Evolutionary conservation across 1,140 invertebrate species (phyloP).

Genomic region (Pseudoatta argentina): DNA sequence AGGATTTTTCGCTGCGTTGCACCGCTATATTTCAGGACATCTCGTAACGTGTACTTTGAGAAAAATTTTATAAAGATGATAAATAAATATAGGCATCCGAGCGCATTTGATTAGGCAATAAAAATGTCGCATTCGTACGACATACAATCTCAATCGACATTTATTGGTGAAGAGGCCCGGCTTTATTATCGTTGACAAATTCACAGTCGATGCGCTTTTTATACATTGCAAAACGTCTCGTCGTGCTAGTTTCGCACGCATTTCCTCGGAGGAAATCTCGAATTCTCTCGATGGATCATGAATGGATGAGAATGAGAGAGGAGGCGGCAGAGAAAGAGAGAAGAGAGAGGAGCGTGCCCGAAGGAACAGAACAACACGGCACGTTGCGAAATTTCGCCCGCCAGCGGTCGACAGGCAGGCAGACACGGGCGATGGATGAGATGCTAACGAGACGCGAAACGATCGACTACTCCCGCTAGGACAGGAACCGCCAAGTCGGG

Average conservation of each 20-base stretch:
- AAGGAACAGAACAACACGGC: too few relatives aligned
- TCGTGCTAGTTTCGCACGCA: slow-evolving; percentile 15
- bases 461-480: slow-evolving; percentile 74
- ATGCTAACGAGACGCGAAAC: slow-evolving; percentile 79
- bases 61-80: not conserved
- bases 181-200: slow-evolving; percentile 4
- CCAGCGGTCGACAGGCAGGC: slow-evolving; percentile 58
- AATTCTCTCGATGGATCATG: slow-evolving; percentile 45
- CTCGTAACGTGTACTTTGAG: not conserved
- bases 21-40: not conserved
- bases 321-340: not conserved
- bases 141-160: not conserved
- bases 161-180: not conserved
- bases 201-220: slow-evolving; percentile 22
- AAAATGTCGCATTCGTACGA: slow-evolving; percentile 7
- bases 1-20: not conserved
- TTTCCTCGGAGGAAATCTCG: slow-evolving; percentile 64
- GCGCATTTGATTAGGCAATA: not conserved
- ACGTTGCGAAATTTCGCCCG: too few relatives aligned
- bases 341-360: too few relatives aligned
- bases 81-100: slow-evolving; percentile 42
- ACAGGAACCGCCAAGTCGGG: slow-evolving; percentile 67
- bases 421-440: slow-evolving; percentile 77
- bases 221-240: slow-evolving; percentile 7
- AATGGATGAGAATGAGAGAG: slow-evolving; percentile 46